Conservation (phyloP, 2,113 vertebrate species). For the Oryzias curvinotus region DNA sequence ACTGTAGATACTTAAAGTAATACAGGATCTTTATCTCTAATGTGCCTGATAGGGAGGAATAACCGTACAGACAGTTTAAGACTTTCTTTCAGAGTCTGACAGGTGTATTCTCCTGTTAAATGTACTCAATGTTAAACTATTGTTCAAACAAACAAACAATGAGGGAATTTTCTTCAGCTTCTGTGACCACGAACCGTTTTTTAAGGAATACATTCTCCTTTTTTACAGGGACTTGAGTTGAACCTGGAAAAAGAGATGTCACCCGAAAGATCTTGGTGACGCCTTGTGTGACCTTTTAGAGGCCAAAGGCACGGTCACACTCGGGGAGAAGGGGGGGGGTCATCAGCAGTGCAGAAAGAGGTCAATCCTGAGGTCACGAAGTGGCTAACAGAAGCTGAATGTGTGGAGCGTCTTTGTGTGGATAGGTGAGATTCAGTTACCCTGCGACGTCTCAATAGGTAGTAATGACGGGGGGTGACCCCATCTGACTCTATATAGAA, state of each 20-base stretch:
- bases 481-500: slow-evolving; percentile 26
- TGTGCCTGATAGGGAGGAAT: too few relatives aligned
- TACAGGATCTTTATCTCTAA: too few relatives aligned
- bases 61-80: background rate
- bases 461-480: slow-evolving; percentile 51
- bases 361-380: slow-evolving; percentile 52
- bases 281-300: slow-evolving; percentile 58
- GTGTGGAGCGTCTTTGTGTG: slow-evolving; percentile 67
- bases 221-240: slow-evolving; percentile 3
- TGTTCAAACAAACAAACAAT: slow-evolving; percentile 2
- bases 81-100: slow-evolving; percentile 3
- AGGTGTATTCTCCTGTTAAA: slow-evolving; percentile 46
- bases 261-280: slow-evolving; percentile 40
- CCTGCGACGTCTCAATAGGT: slow-evolving; percentile 35
- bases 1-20: too few relatives aligned
- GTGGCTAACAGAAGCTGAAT: slow-evolving; percentile 55
- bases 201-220: slow-evolving; percentile 14
- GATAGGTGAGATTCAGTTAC: slow-evolving; percentile 68
- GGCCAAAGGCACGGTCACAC: slow-evolving; percentile 75
- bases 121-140: slow-evolving; percentile 2
- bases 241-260: slow-evolving; percentile 55
- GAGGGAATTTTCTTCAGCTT: slow-evolving; percentile 11
- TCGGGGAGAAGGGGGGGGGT: slow-evolving; percentile 47
- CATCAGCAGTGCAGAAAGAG: slow-evolving; percentile 60
- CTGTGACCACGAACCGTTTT: slow-evolving; percentile 9